Percentiles rank a stretch among this genome's conserved stretches.
Evolutionary conservation across 2,113 vertebrate genomes (phyloP).

Genomic region (Pelodiscus sinensis): DNA sequence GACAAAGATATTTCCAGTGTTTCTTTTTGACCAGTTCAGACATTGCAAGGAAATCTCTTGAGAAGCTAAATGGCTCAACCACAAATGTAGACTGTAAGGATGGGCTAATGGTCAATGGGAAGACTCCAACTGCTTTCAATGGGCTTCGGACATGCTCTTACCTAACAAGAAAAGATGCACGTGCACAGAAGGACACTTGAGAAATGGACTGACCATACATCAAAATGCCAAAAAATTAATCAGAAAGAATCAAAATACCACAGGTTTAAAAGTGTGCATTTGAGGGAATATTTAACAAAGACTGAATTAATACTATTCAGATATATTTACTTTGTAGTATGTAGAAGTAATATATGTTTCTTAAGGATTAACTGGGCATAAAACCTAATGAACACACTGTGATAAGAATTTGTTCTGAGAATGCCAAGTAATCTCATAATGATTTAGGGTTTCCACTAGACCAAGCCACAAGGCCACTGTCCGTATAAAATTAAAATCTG

Average conservation of each 20-base stretch:
- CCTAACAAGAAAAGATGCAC: fast-evolving
- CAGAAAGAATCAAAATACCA: not conserved
- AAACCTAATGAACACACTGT: not conserved
- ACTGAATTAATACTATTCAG: not conserved
- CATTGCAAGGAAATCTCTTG: not conserved
- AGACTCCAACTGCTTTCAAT: fast-evolving
- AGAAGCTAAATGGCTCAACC: not conserved
- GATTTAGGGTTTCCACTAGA: not conserved
- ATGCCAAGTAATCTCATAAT: not conserved
- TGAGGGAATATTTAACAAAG: not conserved
- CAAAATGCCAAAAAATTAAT: not conserved
- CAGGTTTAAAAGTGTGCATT: not conserved
- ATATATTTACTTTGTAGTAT: not conserved
- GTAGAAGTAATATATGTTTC: not conserved
- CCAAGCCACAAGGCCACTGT: not conserved
- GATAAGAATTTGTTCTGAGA: not conserved
- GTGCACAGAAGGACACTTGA: not conserved
- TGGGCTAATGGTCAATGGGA: not conserved
- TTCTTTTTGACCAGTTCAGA: not conserved
- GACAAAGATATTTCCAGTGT: not conserved
- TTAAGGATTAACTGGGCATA: not conserved
- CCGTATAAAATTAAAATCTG: not conserved
- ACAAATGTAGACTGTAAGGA: not conserved
- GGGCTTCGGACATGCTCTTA: fast-evolving
- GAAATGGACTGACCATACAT: not conserved